Percentiles rank a stretch among this genome's conserved stretches.
Evolutionary conservation across 1,140 invertebrate genomes (phyloP).

Genomic region (Tetramorium alpestre): DNA sequence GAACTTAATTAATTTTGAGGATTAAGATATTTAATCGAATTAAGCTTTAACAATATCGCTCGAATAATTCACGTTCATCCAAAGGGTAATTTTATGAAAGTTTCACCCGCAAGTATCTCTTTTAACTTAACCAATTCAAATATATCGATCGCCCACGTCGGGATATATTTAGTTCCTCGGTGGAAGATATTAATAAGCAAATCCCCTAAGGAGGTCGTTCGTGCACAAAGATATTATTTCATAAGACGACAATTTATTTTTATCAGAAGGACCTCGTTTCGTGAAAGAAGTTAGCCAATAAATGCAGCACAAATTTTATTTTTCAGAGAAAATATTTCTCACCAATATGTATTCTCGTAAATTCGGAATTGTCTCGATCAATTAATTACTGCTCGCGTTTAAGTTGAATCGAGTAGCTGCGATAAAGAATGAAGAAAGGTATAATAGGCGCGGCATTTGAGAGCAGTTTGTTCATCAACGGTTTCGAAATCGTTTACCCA

Average conservation of each 20-base stretch:
- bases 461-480: background rate
- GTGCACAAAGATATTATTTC: slow-evolving; percentile 30
- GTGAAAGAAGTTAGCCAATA: background rate
- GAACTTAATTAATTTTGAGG: background rate
- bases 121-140: slow-evolving; percentile 25
- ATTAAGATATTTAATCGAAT: background rate
- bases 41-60: background rate
- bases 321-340: background rate
- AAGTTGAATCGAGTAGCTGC: background rate
- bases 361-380: background rate
- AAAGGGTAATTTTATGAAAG: background rate
- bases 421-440: background rate
- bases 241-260: slow-evolving; percentile 1
- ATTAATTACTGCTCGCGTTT: slow-evolving; percentile 13
- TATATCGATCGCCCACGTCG: slow-evolving; percentile 41
- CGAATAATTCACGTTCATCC: background rate
- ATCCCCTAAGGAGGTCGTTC: slow-evolving; percentile 27
- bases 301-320: background rate
- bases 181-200: slow-evolving; percentile 43
- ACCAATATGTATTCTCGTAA: background rate
- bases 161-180: slow-evolving; percentile 27
- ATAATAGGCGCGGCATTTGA: background rate
- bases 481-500: background rate
- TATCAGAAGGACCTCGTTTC: background rate
- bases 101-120: background rate